Conservation (phyloP, 1,140 invertebrate genomes). For the Lepidotrigona ventralis region DNA sequence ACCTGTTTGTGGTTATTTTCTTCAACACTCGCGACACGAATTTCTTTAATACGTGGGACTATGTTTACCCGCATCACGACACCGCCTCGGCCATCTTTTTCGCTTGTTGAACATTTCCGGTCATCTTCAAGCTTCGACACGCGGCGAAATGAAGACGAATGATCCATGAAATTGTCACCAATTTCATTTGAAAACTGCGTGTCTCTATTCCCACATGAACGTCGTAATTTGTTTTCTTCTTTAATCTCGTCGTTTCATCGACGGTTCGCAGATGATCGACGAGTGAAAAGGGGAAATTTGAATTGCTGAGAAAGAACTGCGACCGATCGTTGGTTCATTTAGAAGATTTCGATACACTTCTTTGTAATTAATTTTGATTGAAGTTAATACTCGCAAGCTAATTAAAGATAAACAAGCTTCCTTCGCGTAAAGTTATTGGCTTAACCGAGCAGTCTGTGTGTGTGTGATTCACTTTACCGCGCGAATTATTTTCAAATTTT, state of each 20-base stretch:
- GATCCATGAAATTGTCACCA: neutral
- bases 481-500: neutral
- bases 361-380: neutral
- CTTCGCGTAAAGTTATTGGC: fast-evolving
- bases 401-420: neutral
- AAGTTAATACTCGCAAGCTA: neutral
- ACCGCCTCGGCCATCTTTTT: too few species aligned
- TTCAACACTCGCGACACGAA: neutral
- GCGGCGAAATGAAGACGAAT: neutral
- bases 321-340: neutral
- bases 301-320: neutral
- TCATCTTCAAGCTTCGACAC: too few species aligned
- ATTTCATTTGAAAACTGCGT: neutral
- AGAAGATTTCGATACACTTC: neutral
- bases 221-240: neutral
- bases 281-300: too few species aligned
- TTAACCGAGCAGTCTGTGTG: too few species aligned
- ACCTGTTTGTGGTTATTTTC: neutral
- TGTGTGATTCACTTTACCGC: neutral
- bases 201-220: neutral
- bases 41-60: neutral
- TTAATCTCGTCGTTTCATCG: too few species aligned
- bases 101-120: too few species aligned
- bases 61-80: too few species aligned
- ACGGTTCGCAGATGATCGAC: neutral